These are phyloP conservation scores for Diachasma alloeum DNA, from an alignment of 1,140 invertebrate species.

Conservation along the genomic window DNA sequence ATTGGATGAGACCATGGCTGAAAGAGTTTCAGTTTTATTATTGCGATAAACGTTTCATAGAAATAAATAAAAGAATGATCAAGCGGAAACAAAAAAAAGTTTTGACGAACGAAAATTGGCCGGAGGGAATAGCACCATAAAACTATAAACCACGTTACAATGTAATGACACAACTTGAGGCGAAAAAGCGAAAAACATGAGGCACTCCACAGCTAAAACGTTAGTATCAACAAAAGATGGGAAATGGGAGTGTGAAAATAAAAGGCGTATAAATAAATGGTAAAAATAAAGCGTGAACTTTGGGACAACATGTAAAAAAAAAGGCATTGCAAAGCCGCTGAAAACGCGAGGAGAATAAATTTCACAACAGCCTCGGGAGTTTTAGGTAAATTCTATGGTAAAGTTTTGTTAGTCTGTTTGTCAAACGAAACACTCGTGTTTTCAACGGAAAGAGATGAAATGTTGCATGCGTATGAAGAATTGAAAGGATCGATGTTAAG, in stretches of 20 bases:
- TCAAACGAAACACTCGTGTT: not conserved
- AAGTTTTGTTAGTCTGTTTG: not conserved
- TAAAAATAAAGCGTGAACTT: not conserved
- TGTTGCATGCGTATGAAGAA: not conserved
- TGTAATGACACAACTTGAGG: not conserved
- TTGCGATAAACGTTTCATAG: not conserved
- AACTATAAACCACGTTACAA: not conserved
- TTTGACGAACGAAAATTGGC: not conserved
- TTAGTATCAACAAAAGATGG: not conserved
- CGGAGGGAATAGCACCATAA: not conserved
- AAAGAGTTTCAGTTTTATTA: not conserved
- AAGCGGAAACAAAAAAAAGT: not conserved
- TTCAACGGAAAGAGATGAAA: not conserved
- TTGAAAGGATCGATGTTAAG: not conserved
- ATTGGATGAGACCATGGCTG: not conserved
- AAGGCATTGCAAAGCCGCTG: not conserved
- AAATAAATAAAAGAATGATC: not conserved
- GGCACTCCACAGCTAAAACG: not conserved
- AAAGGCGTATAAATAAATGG: not conserved
- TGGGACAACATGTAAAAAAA: not conserved
- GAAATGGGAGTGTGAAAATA: not conserved
- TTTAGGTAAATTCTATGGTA: not conserved
- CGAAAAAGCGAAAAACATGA: not conserved
- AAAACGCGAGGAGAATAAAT: not conserved
- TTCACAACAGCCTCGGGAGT: not conserved